Conservation (phyloP, 2,113 vertebrate genomes). For the Apodemus sylvaticus region DNA sequence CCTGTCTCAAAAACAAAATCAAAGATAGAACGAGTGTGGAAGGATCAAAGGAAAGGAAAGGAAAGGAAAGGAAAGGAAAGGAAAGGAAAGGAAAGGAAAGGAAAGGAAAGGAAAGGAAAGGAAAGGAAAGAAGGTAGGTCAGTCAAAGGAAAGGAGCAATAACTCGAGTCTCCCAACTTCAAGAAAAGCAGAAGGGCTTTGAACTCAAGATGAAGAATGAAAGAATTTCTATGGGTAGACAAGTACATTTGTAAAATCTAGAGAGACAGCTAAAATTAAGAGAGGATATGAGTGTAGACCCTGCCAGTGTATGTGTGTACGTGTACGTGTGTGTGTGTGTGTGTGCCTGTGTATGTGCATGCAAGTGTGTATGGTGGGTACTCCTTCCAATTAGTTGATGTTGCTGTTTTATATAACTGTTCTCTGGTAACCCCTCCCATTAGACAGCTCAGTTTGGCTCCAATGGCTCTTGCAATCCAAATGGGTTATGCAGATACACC, state of each 20-base stretch:
- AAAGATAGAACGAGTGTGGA: accelerated
- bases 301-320: neutral
- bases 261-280: neutral
- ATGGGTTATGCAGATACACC: neutral
- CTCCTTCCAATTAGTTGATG: neutral
- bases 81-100: no score
- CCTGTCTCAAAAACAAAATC: neutral
- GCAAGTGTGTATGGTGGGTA: neutral
- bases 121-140: no score
- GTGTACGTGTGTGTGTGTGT: neutral
- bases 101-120: neutral
- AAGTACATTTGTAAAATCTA: no score
- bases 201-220: neutral
- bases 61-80: neutral
- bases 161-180: neutral
- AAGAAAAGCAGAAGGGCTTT: neutral
- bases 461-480: neutral
- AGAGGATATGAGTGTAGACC: neutral
- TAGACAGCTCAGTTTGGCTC: neutral
- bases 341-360: neutral
- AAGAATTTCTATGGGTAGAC: no score
- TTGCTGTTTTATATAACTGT: neutral
- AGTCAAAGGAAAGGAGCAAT: neutral
- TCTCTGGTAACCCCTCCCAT: neutral
- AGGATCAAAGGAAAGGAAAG: neutral